A percentile compares a stretch with the other conserved stretches of the same genome.
Evolutionary conservation across 1,140 invertebrate species (phyloP).

Genomic region (Diachasmimorpha longicaudata): DNA sequence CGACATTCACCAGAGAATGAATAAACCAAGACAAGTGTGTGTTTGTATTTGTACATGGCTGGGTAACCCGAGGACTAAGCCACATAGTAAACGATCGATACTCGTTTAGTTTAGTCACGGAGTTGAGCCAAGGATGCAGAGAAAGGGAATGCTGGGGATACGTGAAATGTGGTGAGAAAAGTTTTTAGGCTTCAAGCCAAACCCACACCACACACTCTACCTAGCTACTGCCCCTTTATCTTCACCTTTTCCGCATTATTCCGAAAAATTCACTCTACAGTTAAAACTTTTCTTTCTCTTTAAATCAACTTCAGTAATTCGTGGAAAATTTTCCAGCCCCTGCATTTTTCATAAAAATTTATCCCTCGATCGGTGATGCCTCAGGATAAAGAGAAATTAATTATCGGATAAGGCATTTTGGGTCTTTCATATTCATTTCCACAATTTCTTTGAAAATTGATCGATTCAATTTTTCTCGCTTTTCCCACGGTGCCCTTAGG

Average conservation of each 20-base stretch:
- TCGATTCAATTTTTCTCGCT: too few species aligned
- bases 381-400: background rate
- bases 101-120: constrained; percentile 15
- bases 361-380: background rate
- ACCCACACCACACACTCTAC: background rate
- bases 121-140: background rate
- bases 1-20: background rate
- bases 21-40: background rate
- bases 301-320: background rate
- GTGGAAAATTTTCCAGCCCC: background rate
- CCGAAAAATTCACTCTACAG: constrained; percentile 17
- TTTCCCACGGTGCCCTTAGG: too few species aligned
- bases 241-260: constrained; percentile 7
- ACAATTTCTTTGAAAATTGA: too few species aligned
- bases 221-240: constrained; percentile 12
- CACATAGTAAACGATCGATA: background rate
- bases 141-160: background rate
- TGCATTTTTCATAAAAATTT: background rate
- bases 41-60: background rate
- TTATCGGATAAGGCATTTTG: background rate
- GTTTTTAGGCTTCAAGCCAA: constrained; percentile 23
- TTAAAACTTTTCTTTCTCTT: background rate
- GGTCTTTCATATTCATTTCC: too few species aligned
- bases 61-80: background rate
- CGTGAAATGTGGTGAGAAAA: constrained; percentile 11